Conservation (phyloP, 2,113 vertebrate species). For the Ptilonorhynchus violaceus region DNA sequence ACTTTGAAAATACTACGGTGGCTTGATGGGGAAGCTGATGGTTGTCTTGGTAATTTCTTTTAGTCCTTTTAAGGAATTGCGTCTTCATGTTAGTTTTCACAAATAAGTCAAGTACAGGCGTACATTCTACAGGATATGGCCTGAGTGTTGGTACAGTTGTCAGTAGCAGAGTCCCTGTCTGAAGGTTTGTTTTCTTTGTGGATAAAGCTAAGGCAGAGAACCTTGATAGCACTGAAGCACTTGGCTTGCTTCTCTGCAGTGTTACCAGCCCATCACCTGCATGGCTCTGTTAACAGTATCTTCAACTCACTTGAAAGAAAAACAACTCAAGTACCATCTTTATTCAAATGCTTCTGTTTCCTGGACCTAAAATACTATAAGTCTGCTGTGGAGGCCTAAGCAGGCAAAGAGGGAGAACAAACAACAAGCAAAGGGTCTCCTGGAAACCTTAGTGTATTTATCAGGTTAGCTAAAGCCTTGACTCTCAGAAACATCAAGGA, state of each 20-base stretch:
- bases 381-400: background rate
- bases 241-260: background rate
- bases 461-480: background rate
- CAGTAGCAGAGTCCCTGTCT: background rate
- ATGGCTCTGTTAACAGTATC: background rate
- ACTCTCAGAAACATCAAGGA: background rate
- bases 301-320: background rate
- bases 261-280: background rate
- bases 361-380: background rate
- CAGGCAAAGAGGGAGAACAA: background rate
- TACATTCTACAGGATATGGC: fast-evolving
- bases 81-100: background rate
- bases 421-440: background rate
- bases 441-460: background rate
- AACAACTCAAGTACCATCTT: background rate
- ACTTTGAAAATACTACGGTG: background rate
- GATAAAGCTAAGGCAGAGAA: background rate
- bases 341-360: background rate
- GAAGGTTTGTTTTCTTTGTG: background rate
- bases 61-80: background rate
- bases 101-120: background rate
- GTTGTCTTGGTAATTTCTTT: background rate
- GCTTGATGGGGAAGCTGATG: background rate
- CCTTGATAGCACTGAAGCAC: background rate
- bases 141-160: background rate